Evolutionary conservation across 2,888 invertebrate species (phyloP).

Genomic region (Pandemis corylana): DNA sequence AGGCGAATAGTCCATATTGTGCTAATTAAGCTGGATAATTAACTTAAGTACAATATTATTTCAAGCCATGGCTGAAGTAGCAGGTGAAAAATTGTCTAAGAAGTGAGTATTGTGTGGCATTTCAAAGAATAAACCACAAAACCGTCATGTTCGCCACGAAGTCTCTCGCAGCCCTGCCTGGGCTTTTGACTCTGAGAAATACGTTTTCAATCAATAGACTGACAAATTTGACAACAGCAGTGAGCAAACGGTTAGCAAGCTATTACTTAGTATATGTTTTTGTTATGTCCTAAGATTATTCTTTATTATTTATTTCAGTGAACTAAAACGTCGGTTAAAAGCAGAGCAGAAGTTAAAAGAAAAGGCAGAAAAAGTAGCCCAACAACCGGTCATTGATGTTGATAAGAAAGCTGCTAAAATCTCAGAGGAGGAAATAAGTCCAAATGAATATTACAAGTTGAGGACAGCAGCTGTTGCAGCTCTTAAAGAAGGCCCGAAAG

Average conservation of each 20-base stretch:
- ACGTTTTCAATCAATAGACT: conserved; percentile 57
- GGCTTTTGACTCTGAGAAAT: conserved; percentile 53
- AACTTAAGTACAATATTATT: conserved; percentile 10
- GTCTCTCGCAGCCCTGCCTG: conserved; percentile 54
- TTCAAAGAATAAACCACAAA: conserved; percentile 30
- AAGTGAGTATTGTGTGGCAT: conserved; percentile 85
- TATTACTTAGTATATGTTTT: conserved; percentile 42
- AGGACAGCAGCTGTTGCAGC: conserved; percentile 92
- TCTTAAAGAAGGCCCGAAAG: conserved; percentile 89
- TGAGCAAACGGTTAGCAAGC: conserved; percentile 74
- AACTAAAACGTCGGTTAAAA: conserved; percentile 95
- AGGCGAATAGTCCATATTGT: conserved; percentile 24
- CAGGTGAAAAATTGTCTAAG: conserved; percentile 87
- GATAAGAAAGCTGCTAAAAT: conserved; percentile 67
- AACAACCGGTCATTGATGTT: conserved; percentile 69
- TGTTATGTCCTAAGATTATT: conserved; percentile 53
- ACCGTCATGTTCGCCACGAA: conserved; percentile 64
- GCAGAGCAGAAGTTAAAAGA: conserved; percentile 97
- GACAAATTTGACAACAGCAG: conserved; percentile 61
- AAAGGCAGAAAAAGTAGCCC: conserved; percentile 90
- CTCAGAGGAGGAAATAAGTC: conserved; percentile 92
- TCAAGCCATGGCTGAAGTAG: conserved; percentile 83
- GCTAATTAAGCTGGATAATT: conserved; percentile 23
- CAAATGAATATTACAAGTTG: conserved; percentile 97
- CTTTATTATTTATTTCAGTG: conserved; percentile 86